phyloP scores from a whole-genome alignment of 2,797 vertebrate genomes.

The Mormyrus hasselquistii region DNA sequence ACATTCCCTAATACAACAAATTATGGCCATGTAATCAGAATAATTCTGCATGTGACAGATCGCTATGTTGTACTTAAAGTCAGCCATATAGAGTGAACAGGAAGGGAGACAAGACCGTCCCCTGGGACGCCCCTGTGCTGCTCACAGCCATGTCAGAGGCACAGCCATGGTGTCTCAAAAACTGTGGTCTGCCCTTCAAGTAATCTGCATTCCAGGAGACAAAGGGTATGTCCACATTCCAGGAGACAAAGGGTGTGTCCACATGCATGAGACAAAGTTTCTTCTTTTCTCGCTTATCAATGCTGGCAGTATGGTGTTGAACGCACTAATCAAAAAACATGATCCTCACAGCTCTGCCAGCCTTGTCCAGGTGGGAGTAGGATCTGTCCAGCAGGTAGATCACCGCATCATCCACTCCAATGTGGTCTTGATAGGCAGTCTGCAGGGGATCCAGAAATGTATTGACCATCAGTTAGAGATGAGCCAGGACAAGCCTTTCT shows the following conservation, averaged over 20 bases:
- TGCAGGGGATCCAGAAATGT: background rate
- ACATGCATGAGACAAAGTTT: background rate
- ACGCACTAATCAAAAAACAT: background rate
- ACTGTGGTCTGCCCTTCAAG: background rate
- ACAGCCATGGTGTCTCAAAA: background rate
- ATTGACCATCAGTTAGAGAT: background rate
- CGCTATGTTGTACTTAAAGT: background rate
- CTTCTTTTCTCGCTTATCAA: background rate
- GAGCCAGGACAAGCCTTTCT: background rate
- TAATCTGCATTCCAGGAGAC: background rate
- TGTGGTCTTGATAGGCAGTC: background rate
- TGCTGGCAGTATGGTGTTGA: background rate
- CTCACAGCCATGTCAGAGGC: background rate
- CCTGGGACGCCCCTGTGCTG: background rate
- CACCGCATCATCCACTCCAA: background rate
- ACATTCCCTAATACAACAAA: background rate
- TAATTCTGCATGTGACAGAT: background rate
- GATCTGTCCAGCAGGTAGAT: background rate
- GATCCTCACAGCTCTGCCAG: background rate
- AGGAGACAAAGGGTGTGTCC: background rate
- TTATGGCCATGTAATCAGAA: background rate
- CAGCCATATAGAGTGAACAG: background rate
- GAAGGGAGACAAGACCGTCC: background rate
- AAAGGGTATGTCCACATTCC: too few relatives aligned
- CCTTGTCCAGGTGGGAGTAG: background rate